Evolutionary conservation across 2,113 vertebrate genomes (phyloP), one percentile per base, ranked within the genome.

Genomic region (Bathybates hornii): DNA sequence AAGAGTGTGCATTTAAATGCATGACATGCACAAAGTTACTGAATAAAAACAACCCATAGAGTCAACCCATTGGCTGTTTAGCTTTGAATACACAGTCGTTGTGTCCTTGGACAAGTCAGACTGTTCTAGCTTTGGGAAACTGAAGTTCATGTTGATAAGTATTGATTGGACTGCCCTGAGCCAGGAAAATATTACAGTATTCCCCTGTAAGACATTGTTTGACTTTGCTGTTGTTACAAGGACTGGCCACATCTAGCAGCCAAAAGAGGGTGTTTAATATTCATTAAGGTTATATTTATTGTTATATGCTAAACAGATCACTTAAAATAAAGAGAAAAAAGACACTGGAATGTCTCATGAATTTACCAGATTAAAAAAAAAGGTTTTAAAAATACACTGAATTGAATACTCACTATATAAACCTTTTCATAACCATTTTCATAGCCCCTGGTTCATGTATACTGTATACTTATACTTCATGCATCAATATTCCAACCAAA

Each of bases 141-240:
- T 57, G 86, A 29, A 81, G 59, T 89, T 93, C 82, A 91, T 41
- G 91, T 84, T 95, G 92, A 95, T 93, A 95, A 94, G 91, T 94
- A 95, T 94, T 95, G 95, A 95, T 95, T 95, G 94, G 79, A 91
- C 84, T 34, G 90, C 94, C 91, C 68, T 80, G 73, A 93, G 94
- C 90, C 43, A 91, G 89, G 38, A 66, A 90, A 90, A 88, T 66
- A 87, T 83, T 71, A 81, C 83, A 84, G 80, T 48, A 73, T 87
- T 86, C 78, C 86, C 91, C 92, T 94, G 90, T 86, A 89, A 93
- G 91, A 93, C 89, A 94, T 61, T 38, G 88, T 83, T 80, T 95
- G 93, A 95, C 94, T 93, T 95, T 93, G 93, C 43, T 93, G 36
- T 68, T 87, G 89, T 93, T 87, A 86, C 92, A 92, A 94, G 92